Percentiles rank a stretch among this genome's conserved stretches.
Conservation (phyloP, 2,888 invertebrate genomes). For the Melieria omissa region DNA sequence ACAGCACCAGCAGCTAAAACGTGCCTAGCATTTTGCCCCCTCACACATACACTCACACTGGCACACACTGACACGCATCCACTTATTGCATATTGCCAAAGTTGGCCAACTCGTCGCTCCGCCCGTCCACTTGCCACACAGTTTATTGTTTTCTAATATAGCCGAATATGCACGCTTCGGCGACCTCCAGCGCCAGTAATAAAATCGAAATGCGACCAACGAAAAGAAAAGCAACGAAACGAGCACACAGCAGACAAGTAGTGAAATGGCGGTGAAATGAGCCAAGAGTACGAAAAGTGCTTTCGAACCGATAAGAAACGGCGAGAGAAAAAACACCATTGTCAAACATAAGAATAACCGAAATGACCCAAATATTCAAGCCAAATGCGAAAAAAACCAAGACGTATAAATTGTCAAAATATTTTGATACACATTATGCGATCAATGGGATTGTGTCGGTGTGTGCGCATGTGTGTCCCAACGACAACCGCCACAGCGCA, state of each 20-base stretch:
- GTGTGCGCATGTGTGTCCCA: not conserved
- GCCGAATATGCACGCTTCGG: no score
- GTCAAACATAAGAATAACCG: not conserved
- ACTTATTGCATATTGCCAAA: not conserved
- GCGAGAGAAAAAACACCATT: not conserved
- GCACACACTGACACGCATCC: not conserved
- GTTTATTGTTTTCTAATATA: no score
- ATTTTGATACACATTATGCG: not conserved
- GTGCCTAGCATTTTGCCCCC: slow-evolving; percentile 7
- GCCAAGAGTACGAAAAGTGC: not conserved
- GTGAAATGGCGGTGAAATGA: not conserved
- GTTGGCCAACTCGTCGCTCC: no score
- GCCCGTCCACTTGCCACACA: no score
- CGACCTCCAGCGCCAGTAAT: no score
- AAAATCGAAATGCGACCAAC: no score
- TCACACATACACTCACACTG: not conserved
- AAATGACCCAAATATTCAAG: slow-evolving; percentile 3
- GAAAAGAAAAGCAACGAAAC: not conserved
- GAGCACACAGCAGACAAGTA: not conserved
- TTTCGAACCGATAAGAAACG: not conserved
- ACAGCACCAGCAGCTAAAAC: slow-evolving; percentile 8
- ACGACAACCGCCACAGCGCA: not conserved
- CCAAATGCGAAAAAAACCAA: not conserved
- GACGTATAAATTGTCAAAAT: not conserved
- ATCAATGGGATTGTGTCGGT: not conserved